Evolutionary conservation across 2,797 vertebrate species (phyloP).

Genomic region (Anniella stebbinsi): DNA sequence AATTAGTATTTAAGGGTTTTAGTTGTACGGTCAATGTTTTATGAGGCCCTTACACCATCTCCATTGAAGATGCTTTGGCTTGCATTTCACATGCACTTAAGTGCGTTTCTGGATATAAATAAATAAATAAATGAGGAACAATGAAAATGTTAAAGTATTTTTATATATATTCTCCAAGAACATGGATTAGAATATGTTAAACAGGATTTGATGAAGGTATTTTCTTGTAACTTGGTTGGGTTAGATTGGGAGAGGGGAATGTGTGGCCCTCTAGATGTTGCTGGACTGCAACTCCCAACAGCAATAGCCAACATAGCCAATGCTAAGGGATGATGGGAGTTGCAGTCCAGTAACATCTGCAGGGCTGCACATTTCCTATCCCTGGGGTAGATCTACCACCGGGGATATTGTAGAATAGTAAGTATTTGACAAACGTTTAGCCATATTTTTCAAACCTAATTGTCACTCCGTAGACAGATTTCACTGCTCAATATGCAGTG

Average conservation of each 20-base stretch:
- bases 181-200: background rate
- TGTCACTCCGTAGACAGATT: conserved; percentile 30
- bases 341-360: too few relatives aligned
- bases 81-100: background rate
- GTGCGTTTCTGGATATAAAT: background rate
- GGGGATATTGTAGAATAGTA: background rate
- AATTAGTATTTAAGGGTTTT: background rate
- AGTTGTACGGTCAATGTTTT: background rate
- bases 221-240: background rate
- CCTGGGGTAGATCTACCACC: background rate
- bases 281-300: too few relatives aligned
- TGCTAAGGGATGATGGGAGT: too few relatives aligned
- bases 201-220: background rate
- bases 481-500: conserved; percentile 28
- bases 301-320: too few relatives aligned
- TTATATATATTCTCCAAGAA: background rate
- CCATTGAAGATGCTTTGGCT: background rate
- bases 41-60: background rate
- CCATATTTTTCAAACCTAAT: conserved; percentile 18
- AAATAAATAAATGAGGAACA: background rate
- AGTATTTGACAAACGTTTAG: conserved; percentile 8
- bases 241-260: background rate
- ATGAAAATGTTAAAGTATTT: background rate
- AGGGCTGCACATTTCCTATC: too few relatives aligned
- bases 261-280: too few relatives aligned